These are phyloP conservation scores for Hippopotamus amphibius DNA, from an alignment of 2,113 vertebrate species.

Conservation along the genomic window DNA sequence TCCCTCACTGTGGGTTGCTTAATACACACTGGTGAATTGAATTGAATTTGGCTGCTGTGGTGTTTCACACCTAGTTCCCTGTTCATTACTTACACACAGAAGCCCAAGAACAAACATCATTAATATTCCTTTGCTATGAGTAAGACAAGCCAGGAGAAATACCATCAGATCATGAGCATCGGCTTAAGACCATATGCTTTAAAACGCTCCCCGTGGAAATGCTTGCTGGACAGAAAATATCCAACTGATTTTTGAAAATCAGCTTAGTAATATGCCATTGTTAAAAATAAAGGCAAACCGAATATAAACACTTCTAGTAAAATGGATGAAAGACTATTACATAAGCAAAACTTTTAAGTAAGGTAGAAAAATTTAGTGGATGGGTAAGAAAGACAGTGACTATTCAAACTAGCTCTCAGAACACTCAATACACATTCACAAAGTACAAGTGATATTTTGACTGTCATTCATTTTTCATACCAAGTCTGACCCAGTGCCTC, in stretches of 20 bases:
- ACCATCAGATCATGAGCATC: not conserved
- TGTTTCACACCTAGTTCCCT: not conserved
- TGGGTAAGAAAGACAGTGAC: constrained; percentile 17
- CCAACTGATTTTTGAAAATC: constrained; percentile 16
- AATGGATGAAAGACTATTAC: constrained; percentile 14
- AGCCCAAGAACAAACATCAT: not conserved
- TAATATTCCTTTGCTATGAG: not conserved
- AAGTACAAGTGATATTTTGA: constrained; percentile 14
- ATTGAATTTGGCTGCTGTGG: not conserved
- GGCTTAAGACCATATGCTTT: not conserved
- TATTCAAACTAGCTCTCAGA: constrained; percentile 24
- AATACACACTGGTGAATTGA: not conserved
- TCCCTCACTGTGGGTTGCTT: not conserved
- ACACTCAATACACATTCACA: not conserved
- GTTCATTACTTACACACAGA: not conserved
- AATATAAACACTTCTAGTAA: not conserved
- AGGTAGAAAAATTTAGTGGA: not conserved
- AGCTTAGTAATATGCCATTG: not conserved
- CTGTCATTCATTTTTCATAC: not conserved
- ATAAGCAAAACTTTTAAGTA: constrained; percentile 29
- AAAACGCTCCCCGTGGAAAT: constrained; percentile 15
- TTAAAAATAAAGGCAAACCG: constrained; percentile 34
- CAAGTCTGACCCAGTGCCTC: not conserved
- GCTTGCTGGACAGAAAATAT: not conserved
- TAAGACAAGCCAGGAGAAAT: not conserved